Evolutionary conservation across 2,113 vertebrate species (phyloP).

Genomic region (Lontra canadensis): DNA sequence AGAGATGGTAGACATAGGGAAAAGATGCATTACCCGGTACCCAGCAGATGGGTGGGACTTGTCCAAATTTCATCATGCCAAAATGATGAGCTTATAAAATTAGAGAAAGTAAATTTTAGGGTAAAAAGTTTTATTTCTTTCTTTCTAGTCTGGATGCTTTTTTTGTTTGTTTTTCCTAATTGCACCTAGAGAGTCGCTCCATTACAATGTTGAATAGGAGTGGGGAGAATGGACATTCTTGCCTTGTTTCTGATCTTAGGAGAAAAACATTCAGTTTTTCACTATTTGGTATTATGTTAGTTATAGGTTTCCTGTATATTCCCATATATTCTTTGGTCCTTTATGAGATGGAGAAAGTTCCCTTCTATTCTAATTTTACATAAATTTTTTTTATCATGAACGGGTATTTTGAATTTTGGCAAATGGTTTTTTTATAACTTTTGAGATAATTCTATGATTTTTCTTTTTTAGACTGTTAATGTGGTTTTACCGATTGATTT

Average conservation of each 20-base stretch:
- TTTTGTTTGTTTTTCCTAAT: not conserved
- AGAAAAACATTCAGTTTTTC: not conserved
- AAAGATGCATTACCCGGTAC: not conserved
- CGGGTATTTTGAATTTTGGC: not conserved
- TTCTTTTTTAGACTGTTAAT: slow-evolving; percentile 1
- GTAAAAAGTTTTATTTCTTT: not conserved
- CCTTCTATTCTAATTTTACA: not conserved
- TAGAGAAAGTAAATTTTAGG: not conserved
- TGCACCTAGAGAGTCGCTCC: not conserved
- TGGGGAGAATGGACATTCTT: not conserved
- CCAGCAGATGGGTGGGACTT: not conserved
- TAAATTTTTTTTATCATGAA: not conserved
- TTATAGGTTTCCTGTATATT: not conserved
- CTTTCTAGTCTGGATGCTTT: not conserved
- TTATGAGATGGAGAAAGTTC: not conserved
- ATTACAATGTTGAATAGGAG: not conserved
- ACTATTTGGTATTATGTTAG: not conserved
- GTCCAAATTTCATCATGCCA: not conserved
- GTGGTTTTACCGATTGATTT: not conserved
- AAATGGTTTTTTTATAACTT: not conserved
- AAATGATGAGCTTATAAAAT: not conserved
- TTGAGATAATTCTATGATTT: not conserved
- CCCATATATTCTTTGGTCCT: not conserved
- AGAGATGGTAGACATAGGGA: not conserved
- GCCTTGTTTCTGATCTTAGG: not conserved